These are phyloP conservation scores for Cuculus canorus DNA, from an alignment of 2,797 vertebrate genomes.

Conservation along the genomic window DNA sequence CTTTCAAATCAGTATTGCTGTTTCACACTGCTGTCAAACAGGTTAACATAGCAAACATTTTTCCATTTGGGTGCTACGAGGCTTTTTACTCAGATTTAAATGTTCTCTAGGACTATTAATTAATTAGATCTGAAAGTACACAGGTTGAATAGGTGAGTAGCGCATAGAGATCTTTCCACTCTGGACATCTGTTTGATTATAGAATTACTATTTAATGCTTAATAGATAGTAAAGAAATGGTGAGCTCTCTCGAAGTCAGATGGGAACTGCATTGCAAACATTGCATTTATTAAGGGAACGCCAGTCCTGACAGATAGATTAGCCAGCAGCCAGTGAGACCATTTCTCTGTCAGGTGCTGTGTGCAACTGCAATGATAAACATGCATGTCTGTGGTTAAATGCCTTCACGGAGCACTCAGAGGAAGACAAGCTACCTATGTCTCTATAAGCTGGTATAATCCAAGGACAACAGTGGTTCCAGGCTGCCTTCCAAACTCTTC, in stretches of 20 bases:
- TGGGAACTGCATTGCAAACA: neutral
- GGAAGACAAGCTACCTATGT: neutral
- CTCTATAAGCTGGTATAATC: neutral
- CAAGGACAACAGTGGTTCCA: neutral
- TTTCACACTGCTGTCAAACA: neutral
- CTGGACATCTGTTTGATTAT: neutral
- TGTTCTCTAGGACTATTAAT: neutral
- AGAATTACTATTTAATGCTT: neutral
- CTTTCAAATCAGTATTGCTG: neutral
- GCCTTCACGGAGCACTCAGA: neutral
- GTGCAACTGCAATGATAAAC: neutral
- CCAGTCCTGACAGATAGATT: neutral
- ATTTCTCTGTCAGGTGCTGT: neutral
- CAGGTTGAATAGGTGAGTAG: neutral
- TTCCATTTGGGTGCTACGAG: neutral
- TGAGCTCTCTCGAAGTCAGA: neutral
- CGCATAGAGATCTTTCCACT: neutral
- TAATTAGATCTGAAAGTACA: neutral
- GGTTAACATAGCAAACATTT: neutral
- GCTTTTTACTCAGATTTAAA: neutral
- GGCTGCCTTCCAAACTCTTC: neutral
- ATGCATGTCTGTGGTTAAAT: neutral
- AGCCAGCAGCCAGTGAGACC: neutral
- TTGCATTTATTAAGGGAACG: neutral
- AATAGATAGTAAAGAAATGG: neutral